Base-by-base conservation (phyloP, 2,888 invertebrate species). In the Molanna angustata region DNA sequence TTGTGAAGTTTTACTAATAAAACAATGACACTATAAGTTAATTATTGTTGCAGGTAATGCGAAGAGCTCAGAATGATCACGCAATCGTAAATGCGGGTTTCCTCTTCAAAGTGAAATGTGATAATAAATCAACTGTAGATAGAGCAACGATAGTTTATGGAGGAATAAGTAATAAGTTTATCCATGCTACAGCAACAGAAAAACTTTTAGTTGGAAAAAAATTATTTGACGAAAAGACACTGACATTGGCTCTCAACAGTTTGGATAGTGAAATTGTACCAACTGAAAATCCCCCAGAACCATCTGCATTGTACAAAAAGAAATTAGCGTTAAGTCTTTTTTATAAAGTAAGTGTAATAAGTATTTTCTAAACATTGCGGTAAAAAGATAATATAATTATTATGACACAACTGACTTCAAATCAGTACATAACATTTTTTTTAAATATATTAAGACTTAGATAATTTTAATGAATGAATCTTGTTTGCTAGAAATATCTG, bases 71-170 rank as follows among this genome's bases (percentile, higher is more conserved):
- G 72, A 88, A 88, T 64, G 82, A 88, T 0, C 88, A 88, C 62
- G 88, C 89, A 0, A 80, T 85, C 57, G 82, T 90, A 0, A 90
- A 89, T 64, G 88, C 87, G 0, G 90, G 85, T 1, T 88, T 90
- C 64, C 67, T 81, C 2, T 78, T 87, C 59, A 78, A 80, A 67
- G 58, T 88, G 35, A 65, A 71, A 61, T 49, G 71, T 27, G 62
- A 77, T 41, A 69, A 68, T 21, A 68, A 74, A 17, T n/a, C n/a
- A n/a, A 65, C 60, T 32, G 65, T 61, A 37, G 64, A 70, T 31
- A 66, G 66, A 0, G 80, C 83, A 0, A 74, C 71, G 13, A 77
- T 89, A 32, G 80, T 85, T 18, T 86, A 76, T 62, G 87, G 86
- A 1, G 82, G 82, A 27, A 85, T 90, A 19, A 72, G 71, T 56